These are phyloP conservation scores for Drosophila mimica DNA, from an alignment of 2,888 invertebrate species.

Conservation along the genomic window DNA sequence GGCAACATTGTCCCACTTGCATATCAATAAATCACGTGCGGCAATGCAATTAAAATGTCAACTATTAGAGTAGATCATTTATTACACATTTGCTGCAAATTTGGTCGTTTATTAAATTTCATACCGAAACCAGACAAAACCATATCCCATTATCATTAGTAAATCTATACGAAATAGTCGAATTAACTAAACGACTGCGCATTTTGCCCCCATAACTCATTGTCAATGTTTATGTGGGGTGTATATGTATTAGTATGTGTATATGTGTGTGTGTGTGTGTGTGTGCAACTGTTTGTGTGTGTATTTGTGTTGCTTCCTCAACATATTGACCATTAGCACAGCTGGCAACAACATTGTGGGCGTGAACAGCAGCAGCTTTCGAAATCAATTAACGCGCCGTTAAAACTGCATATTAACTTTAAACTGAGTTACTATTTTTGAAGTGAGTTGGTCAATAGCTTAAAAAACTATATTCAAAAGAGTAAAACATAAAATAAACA, in stretches of 20 bases:
- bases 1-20: conserved; percentile 36
- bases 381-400: conserved; percentile 62
- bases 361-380: conserved; percentile 49
- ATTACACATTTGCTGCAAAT: conserved; percentile 62
- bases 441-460: conserved; percentile 29
- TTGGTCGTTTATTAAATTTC: conserved; percentile 49
- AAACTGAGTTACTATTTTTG: conserved; percentile 49
- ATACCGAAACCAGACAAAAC: not conserved
- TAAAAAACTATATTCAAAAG: conserved; percentile 2
- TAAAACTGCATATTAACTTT: conserved; percentile 45
- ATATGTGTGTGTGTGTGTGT: not conserved
- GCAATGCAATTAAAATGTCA: conserved; percentile 72
- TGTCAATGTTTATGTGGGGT: conserved; percentile 61
- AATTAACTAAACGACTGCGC: conserved; percentile 53
- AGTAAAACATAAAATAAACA: not conserved
- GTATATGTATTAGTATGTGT: not conserved
- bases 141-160: conserved; percentile 7
- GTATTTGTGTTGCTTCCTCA: conserved; percentile 31
- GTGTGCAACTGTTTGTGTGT: not conserved
- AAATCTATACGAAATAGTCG: conserved; percentile 15
- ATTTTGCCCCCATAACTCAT: conserved; percentile 65
- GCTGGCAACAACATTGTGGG: conserved; percentile 56
- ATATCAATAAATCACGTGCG: conserved; percentile 55
- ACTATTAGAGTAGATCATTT: conserved; percentile 60
- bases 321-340: conserved; percentile 35